phyloP scores from a whole-genome alignment of 1,140 invertebrate species.

The Ips typographus region DNA sequence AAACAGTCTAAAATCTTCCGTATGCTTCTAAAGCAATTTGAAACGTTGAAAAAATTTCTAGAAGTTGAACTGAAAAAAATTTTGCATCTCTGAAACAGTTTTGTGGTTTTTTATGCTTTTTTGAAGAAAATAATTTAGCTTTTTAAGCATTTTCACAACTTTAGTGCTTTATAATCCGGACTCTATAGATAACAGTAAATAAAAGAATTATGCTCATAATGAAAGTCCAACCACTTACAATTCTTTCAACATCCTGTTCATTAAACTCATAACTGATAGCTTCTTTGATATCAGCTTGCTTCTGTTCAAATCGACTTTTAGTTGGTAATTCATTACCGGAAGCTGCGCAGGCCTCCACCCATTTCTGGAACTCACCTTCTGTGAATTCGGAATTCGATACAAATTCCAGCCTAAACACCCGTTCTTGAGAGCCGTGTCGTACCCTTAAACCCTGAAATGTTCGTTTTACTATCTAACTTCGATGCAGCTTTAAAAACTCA shows the following conservation, averaged over 20 bases:
- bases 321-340: constrained; percentile 81
- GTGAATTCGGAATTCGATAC: constrained; percentile 97
- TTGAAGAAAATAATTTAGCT: too few species aligned
- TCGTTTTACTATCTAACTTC: not conserved
- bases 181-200: too few species aligned
- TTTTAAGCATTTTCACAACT: too few species aligned
- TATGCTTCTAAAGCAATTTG: too few species aligned
- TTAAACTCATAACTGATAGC: constrained; percentile 89
- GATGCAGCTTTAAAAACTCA: constrained; percentile 38
- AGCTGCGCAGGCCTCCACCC: constrained; percentile 80
- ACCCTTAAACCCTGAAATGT: constrained; percentile 59
- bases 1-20: too few species aligned
- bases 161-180: too few species aligned
- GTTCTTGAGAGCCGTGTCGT: constrained; percentile 85
- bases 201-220: too few species aligned
- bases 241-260: constrained; percentile 75
- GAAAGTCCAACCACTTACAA: constrained; percentile 48
- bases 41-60: too few species aligned
- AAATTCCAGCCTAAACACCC: constrained; percentile 93
- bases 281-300: constrained; percentile 86
- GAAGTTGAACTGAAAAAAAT: too few species aligned
- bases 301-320: constrained; percentile 79
- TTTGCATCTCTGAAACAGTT: too few species aligned
- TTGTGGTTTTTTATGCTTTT: too few species aligned
- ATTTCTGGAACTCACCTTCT: constrained; percentile 91